Percentiles rank a stretch among this genome's conserved stretches.
These are phyloP conservation scores for Anthrax anthrax DNA, from an alignment of 2,888 invertebrate species.

Conservation along the genomic window DNA sequence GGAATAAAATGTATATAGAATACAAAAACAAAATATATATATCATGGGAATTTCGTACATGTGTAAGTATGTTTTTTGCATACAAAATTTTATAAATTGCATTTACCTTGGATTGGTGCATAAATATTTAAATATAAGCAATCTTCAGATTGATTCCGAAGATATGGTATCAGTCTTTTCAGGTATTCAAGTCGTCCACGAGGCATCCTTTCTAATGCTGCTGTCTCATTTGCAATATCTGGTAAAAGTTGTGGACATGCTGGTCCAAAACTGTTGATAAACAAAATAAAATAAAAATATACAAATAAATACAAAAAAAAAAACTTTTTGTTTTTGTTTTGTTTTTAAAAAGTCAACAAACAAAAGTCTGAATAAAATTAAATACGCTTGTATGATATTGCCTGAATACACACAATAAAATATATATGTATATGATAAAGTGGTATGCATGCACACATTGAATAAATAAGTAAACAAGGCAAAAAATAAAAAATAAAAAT, in stretches of 20 bases:
- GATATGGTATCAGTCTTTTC: slow-evolving; percentile 70
- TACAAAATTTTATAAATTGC: too few species aligned
- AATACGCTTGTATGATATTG: too few species aligned
- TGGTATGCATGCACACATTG: neutral
- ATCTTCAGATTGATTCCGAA: slow-evolving; percentile 89
- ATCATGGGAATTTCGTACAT: too few species aligned
- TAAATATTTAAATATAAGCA: slow-evolving; percentile 95
- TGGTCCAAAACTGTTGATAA: slow-evolving; percentile 51
- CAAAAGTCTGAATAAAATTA: too few species aligned
- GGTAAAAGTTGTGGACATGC: slow-evolving; percentile 88
- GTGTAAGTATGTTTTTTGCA: too few species aligned
- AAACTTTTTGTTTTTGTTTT: neutral
- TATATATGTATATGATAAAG: too few species aligned
- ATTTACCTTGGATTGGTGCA: slow-evolving; percentile 83
- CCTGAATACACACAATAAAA: neutral
- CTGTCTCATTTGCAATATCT: slow-evolving; percentile 70
- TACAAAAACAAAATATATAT: too few species aligned
- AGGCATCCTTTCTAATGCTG: slow-evolving; percentile 72
- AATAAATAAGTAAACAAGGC: neutral
- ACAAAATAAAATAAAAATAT: slow-evolving; percentile 3
- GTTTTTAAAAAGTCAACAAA: too few species aligned
- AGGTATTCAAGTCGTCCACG: slow-evolving; percentile 78
- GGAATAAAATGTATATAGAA: too few species aligned
- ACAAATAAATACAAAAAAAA: neutral
- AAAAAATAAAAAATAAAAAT: neutral